Conservation (phyloP, 2,113 vertebrate species). For the Craseonycteris thonglongyai region DNA sequence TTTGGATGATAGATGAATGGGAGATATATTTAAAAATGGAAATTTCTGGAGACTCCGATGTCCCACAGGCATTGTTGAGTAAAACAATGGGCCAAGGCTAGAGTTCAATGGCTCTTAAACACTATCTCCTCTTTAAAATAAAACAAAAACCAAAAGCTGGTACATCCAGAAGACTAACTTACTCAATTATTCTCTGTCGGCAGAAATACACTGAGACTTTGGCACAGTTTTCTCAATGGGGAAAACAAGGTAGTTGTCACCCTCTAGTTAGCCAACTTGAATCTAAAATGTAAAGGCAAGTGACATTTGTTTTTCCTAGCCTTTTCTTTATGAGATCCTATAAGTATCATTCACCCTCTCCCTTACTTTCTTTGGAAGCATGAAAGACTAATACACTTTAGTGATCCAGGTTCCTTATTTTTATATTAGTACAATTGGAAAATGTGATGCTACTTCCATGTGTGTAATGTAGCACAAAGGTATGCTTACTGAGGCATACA, state of each 20-base stretch:
- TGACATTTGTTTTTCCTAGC: neutral
- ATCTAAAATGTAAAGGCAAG: neutral
- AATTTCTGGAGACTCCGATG: neutral
- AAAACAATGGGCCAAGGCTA: neutral
- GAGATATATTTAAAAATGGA: neutral
- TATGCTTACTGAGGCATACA: slow-evolving; percentile 77
- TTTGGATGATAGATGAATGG: neutral
- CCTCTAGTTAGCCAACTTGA: neutral
- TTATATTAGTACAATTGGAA: slow-evolving; percentile 70
- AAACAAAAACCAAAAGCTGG: neutral
- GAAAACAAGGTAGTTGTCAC: neutral
- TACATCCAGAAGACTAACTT: neutral
- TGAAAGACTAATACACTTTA: slow-evolving; percentile 51
- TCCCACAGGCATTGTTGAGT: neutral
- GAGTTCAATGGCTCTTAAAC: neutral
- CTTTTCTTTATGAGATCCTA: neutral
- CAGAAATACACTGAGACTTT: neutral
- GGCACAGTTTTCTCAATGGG: neutral
- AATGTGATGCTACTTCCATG: slow-evolving; percentile 64
- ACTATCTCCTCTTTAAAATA: neutral
- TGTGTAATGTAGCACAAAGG: slow-evolving; percentile 79
- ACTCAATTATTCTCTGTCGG: neutral
- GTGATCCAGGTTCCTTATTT: slow-evolving; percentile 61
- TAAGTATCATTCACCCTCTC: neutral
- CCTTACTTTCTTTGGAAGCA: slow-evolving; percentile 54